phyloP scores from a whole-genome alignment of 2,888 invertebrate genomes.

The Trissolcus brochymenae region DNA sequence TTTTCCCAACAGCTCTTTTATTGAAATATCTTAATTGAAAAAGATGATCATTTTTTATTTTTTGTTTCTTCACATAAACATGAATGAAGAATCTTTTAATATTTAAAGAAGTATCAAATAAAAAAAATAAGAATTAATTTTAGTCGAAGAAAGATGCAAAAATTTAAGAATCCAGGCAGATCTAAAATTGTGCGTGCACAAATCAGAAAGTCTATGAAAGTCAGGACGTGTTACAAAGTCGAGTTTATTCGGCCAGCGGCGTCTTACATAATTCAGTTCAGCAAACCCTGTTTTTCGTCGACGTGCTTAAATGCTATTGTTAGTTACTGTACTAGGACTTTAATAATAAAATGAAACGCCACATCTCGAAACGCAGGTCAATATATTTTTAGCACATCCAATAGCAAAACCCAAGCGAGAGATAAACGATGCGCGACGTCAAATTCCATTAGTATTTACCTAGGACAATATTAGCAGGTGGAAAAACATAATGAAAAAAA shows the following conservation, averaged over 20 bases:
- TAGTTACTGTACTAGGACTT: conserved; percentile 64
- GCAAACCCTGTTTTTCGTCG: conserved; percentile 67
- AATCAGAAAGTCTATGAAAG: conserved; percentile 13
- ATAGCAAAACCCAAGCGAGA: conserved; percentile 41
- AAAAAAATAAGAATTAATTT: background rate
- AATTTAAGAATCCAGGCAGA: conserved; percentile 14
- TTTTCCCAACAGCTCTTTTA: background rate
- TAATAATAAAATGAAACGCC: conserved; percentile 74
- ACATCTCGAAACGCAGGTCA: conserved; percentile 73
- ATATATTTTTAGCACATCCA: conserved; percentile 70
- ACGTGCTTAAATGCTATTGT: conserved; percentile 67
- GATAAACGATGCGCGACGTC: conserved; percentile 47
- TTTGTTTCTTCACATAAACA: background rate
- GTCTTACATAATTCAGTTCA: conserved; percentile 70
- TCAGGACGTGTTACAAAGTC: conserved; percentile 31
- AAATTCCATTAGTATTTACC: conserved; percentile 42
- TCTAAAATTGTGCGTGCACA: conserved; percentile 13
- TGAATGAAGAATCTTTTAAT: background rate
- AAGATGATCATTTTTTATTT: conserved; percentile 1
- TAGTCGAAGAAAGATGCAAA: background rate
- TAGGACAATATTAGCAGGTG: conserved; percentile 23
- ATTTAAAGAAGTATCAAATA: no score
- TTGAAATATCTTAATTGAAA: no score
- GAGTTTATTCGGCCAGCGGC: conserved; percentile 18
- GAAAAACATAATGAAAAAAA: background rate